These are phyloP conservation scores for Mormyrops boulengeri DNA, from an alignment of 2,797 vertebrate genomes.

Conservation along the genomic window DNA sequence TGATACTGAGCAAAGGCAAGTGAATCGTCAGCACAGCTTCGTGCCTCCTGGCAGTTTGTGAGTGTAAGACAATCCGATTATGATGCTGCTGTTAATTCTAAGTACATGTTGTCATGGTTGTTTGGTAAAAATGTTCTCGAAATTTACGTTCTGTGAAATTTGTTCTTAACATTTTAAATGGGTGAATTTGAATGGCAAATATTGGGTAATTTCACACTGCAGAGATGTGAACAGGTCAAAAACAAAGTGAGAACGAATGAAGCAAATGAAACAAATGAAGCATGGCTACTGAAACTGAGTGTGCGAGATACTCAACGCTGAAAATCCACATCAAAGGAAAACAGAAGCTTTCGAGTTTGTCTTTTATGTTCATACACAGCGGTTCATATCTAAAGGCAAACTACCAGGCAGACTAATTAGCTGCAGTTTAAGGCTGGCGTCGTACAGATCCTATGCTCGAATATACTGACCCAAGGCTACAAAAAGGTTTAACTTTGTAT, in stretches of 20 bases:
- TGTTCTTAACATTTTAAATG: neutral
- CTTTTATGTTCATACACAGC: neutral
- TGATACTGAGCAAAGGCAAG: neutral
- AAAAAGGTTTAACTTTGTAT: neutral
- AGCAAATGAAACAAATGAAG: neutral
- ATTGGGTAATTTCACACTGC: neutral
- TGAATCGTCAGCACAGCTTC: neutral
- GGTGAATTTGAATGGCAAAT: neutral
- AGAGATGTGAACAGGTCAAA: neutral
- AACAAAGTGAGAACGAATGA: neutral
- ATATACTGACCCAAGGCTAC: neutral
- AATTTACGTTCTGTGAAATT: neutral
- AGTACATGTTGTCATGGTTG: neutral
- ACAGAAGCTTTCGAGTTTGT: neutral
- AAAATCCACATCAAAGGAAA: conserved; percentile 13
- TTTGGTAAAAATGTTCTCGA: neutral
- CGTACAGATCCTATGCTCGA: neutral
- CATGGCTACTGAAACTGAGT: neutral
- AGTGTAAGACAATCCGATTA: neutral
- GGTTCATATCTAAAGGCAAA: neutral
- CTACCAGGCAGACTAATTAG: neutral
- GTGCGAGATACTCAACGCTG: neutral
- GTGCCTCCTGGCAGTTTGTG: neutral
- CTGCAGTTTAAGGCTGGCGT: neutral
- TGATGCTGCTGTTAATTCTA: neutral